Base-by-base conservation (phyloP, 2,888 invertebrate genomes). In the Hypomecis atomaria region DNA sequence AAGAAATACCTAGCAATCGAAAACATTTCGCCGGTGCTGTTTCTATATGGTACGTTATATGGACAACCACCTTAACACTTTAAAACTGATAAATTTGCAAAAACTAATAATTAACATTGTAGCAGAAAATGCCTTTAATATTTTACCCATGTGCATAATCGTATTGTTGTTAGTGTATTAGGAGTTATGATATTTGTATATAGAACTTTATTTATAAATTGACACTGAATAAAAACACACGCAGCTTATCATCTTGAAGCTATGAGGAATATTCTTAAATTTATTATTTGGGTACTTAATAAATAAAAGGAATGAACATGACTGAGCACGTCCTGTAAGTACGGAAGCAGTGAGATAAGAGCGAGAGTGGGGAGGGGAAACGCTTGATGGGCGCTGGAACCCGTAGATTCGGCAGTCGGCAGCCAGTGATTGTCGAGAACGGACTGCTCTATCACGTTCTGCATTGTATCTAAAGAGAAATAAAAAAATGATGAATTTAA, bases 401-500 rank as follows among this genome's bases (percentile, higher is more conserved):
- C 87, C 0, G 85, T 82, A 0, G 92, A 92, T 65, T 90, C 91
- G 6, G 85, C 90, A 77, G 93, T 92, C 6, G 93, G 92, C 33
- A 92, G 79, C 92, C 92, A 93, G 77, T 91, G 87, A 84, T 92
- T 93, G 84, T 93, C 93, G 42, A 93, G 87, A 34, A 93, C 92
- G 40, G 93, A 93, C 78, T 93, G 93, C 75, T 93, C 93, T 57
- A 93, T 90, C 34, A 93, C 90, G 66, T 93, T 93, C 78, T 93
- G 92, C 89, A 93, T 88, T 64, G 92, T 91, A 76, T 93, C 93
- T 92, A 71, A 62, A 64, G 64, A 74, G 70, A 59, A 59, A 36
- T 50, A n/a, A n/a, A n/a, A n/a, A n/a, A n/a, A 52, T 40, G 23
- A 5, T 43, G 47, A 48, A 23, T 36, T 33, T 10, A 34, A 2